These are phyloP conservation scores for Brachionus asplanchnoidis DNA, from an alignment of 1,140 invertebrate species.

Conservation along the genomic window DNA sequence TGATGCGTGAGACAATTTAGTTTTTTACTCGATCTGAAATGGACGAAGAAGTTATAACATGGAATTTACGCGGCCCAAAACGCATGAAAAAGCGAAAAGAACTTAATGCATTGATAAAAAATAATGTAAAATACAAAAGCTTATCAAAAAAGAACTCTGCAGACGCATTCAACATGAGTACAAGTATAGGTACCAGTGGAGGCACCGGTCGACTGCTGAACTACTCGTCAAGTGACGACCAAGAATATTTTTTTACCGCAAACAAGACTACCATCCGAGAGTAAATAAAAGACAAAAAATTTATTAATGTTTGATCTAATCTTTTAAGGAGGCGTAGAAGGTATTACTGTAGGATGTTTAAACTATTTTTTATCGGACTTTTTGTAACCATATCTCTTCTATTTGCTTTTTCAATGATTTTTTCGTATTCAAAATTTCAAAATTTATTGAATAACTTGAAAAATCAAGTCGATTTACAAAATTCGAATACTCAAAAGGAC, in stretches of 20 bases:
- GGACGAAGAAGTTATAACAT: slow-evolving; percentile 40
- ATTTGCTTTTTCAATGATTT: background rate
- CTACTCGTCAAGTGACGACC: slow-evolving; percentile 15
- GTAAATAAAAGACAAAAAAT: background rate
- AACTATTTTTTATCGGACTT: slow-evolving; percentile 4
- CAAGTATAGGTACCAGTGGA: background rate
- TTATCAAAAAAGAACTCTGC: background rate
- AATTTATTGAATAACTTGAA: slow-evolving; percentile 16
- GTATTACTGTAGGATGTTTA: slow-evolving; percentile 5
- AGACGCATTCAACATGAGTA: slow-evolving; percentile 30
- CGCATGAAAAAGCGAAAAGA: slow-evolving; percentile 30
- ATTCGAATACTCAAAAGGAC: background rate
- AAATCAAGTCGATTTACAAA: slow-evolving; percentile 9
- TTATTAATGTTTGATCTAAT: background rate
- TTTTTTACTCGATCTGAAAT: background rate
- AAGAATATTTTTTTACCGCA: slow-evolving; percentile 36
- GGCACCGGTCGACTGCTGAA: background rate
- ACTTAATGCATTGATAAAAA: slow-evolving; percentile 20
- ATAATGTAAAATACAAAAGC: slow-evolving; percentile 31
- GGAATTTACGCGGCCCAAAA: slow-evolving; percentile 32
- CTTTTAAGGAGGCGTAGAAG: background rate
- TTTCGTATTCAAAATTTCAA: slow-evolving; percentile 37
- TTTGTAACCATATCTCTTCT: background rate
- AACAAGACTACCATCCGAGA: slow-evolving; percentile 10
- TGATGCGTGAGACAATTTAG: background rate